Base-by-base conservation (phyloP, 2,888 invertebrate genomes). In the Argyresthia goedartella region DNA sequence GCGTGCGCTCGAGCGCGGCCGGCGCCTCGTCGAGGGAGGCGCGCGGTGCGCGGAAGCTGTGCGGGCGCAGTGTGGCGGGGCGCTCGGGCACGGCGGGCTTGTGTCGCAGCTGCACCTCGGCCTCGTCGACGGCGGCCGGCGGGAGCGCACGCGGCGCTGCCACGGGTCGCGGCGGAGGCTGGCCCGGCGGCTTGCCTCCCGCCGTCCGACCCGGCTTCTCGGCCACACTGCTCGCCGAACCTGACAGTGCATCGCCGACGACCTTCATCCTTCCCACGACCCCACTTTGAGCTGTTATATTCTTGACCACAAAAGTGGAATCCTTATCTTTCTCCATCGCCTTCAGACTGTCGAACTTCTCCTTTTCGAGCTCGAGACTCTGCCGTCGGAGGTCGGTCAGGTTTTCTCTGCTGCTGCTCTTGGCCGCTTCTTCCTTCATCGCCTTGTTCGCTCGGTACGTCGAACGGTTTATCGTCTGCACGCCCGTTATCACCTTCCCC, bases 41-140 rank as follows among this genome's bases (percentile, higher is more conserved):
- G 51, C 84, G 74, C 51, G 77, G 70, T 52, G 72, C 82, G 55
- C 88, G 76, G 69, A 86, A 89, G 69, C 81, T 87, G 53, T 89
- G 90, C 59, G 89, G 88, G 15, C 89, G 87, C 54, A 93, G 80
- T 47, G 91, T 90, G 43, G 92, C 90, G 49, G 95, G 95, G 53
- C 95, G 88, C 72, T 94, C 94, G 50, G 95, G 95, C 59, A 95
- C 90, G 50, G 92, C 92, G 7, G 95, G 95, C 75, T 95, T 95
- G 68, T 89, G 82, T 33, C 91, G 86, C 58, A 91, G 69, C 65
- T 87, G 88, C 46, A 91, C 89, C 47, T 73, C 76, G 36, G 64
- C 74, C 33, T 74, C 74, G 25, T 69, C 67, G 13, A 67, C 71
- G 57, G 65, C 55, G 8, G 54, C 39, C 14, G 80, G 78, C 54